These are phyloP conservation scores for Gandaritis pyraliata DNA, from an alignment of 2,888 invertebrate species.

Conservation along the genomic window DNA sequence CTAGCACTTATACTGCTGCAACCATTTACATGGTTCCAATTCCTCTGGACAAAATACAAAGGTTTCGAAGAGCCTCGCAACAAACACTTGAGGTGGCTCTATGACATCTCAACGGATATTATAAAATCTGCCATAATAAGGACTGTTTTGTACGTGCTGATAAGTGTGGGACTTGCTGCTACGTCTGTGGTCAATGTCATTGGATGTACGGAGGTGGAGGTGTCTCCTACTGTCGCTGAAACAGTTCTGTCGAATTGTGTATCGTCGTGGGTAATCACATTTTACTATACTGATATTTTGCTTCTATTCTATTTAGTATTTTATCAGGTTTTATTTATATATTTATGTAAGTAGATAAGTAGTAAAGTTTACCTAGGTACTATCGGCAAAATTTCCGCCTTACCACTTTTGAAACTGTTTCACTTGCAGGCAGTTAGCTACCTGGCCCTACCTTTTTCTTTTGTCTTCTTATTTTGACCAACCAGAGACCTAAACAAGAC, in stretches of 20 bases:
- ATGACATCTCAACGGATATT: constrained; percentile 85
- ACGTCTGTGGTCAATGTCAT: constrained; percentile 88
- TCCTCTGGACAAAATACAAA: constrained; percentile 85
- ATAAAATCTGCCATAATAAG: constrained; percentile 86
- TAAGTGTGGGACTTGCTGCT: constrained; percentile 86
- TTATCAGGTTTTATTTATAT: no score
- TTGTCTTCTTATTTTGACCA: no score
- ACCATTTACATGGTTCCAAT: constrained; percentile 90
- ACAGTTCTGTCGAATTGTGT: constrained; percentile 74
- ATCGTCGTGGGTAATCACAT: constrained; percentile 75
- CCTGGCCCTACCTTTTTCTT: no score
- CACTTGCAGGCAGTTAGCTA: no score
- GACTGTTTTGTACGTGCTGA: constrained; percentile 86
- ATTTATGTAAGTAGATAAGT: no score
- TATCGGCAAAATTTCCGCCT: no score
- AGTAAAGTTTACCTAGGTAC: no score
- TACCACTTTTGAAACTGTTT: no score
- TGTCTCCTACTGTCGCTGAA: constrained; percentile 50
- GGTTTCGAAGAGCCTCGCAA: constrained; percentile 84
- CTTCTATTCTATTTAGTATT: no score
- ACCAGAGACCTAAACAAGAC: no score
- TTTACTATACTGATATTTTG: neutral
- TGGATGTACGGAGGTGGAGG: constrained; percentile 64
- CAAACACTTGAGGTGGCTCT: constrained; percentile 81
- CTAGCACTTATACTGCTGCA: constrained; percentile 79